A percentile compares a stretch with the other conserved stretches of the same genome.
Evolutionary conservation across 2,888 invertebrate species (phyloP).

Genomic region (Campoletis raptor): DNA sequence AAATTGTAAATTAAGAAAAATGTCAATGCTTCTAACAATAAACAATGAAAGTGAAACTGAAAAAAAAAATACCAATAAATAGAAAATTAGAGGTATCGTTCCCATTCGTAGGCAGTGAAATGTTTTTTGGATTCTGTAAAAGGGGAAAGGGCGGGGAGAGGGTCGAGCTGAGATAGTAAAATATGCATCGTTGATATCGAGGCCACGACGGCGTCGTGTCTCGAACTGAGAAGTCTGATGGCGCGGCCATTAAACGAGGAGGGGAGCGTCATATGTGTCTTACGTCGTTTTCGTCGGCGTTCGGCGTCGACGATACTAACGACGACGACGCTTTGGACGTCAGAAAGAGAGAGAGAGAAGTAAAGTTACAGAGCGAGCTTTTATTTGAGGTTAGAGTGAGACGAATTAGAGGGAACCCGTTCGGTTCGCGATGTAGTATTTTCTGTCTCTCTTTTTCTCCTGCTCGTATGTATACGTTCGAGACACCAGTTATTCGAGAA

Average conservation of each 20-base stretch:
- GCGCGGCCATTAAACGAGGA: constrained; percentile 45
- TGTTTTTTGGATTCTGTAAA: neutral
- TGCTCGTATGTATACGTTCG: constrained; percentile 30
- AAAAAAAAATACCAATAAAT: neutral
- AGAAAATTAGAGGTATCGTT: neutral
- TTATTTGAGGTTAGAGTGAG: constrained; percentile 17
- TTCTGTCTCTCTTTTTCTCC: neutral
- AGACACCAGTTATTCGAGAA: constrained; percentile 53
- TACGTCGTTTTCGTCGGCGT: constrained; percentile 32
- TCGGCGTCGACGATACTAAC: constrained; percentile 20
- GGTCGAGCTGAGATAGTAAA: constrained; percentile 7
- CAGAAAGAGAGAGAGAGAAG: constrained; percentile 26
- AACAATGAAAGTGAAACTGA: neutral
- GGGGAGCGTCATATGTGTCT: constrained; percentile 31
- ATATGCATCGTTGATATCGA: constrained; percentile 64
- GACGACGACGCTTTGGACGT: constrained; percentile 28
- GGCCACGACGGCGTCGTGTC: constrained; percentile 62
- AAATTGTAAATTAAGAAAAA: neutral
- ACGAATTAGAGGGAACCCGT: neutral
- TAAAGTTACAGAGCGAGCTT: constrained; percentile 11
- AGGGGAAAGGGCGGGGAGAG: neutral
- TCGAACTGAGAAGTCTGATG: constrained; percentile 32
- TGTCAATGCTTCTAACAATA: neutral
- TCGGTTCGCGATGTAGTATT: constrained; percentile 25
- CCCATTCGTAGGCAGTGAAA: neutral